A percentile compares a stretch with the other conserved stretches of the same genome.
phyloP scores from a whole-genome alignment of 2,797 vertebrate genomes.

The Sebastes baramenuke region DNA sequence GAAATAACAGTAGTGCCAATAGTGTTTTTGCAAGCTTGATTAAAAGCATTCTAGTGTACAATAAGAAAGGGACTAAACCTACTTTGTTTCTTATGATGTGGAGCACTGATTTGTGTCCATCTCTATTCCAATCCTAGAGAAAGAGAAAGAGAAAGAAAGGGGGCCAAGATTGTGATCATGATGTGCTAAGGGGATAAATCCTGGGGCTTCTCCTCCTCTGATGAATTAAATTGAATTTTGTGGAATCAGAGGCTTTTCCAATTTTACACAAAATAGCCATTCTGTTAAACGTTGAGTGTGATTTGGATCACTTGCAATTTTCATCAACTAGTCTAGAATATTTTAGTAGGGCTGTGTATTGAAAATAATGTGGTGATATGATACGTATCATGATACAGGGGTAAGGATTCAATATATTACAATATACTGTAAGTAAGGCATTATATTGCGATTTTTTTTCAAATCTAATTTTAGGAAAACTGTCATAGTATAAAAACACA shows the following conservation, averaged over 20 bases:
- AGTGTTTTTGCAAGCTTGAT: not conserved
- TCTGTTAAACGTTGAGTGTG: not conserved
- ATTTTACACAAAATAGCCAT: not conserved
- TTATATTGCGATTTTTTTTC: too few relatives aligned
- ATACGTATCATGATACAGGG: too few relatives aligned
- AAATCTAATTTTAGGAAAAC: too few relatives aligned
- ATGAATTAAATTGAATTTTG: constrained; percentile 14
- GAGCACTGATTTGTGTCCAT: not conserved
- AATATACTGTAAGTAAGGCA: too few relatives aligned
- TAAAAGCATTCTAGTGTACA: not conserved
- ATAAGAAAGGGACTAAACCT: not conserved
- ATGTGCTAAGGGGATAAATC: constrained; percentile 16
- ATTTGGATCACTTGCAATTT: not conserved
- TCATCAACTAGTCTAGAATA: not conserved
- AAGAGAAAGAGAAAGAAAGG: not conserved
- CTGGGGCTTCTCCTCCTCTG: not conserved
- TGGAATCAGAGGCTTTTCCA: not conserved
- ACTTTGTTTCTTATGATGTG: not conserved
- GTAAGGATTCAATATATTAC: too few relatives aligned
- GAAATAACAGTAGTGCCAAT: not conserved
- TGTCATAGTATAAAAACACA: too few relatives aligned
- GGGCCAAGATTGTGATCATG: constrained; percentile 10
- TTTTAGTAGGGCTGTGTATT: not conserved
- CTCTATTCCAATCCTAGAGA: not conserved
- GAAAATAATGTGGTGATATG: too few relatives aligned